These are phyloP conservation scores for Trogon melanurus DNA, from an alignment of 2,113 vertebrate genomes.

Conservation along the genomic window DNA sequence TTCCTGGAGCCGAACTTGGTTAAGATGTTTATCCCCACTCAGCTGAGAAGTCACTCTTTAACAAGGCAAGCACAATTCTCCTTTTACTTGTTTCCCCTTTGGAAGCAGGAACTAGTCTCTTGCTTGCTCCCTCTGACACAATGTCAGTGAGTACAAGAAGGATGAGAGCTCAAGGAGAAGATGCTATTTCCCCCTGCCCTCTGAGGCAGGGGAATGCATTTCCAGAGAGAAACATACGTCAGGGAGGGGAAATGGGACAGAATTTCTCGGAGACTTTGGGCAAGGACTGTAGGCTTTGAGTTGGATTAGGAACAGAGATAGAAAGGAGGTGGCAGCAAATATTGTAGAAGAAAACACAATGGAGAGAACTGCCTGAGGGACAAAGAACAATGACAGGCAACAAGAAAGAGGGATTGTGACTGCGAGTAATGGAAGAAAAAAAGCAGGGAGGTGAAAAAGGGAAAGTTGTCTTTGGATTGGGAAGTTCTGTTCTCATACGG, in stretches of 20 bases:
- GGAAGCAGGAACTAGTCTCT: neutral
- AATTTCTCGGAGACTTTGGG: neutral
- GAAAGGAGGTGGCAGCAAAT: neutral
- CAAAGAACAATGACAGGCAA: neutral
- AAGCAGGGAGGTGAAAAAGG: neutral
- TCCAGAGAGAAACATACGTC: neutral
- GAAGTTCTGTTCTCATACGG: neutral
- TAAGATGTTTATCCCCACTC: neutral
- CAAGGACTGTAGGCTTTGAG: neutral
- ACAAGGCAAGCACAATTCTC: neutral
- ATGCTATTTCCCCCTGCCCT: rapidly evolving
- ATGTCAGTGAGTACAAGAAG: rapidly evolving
- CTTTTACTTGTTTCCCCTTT: neutral
- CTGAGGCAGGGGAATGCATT: neutral
- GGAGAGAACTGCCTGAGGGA: neutral
- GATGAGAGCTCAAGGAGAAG: neutral
- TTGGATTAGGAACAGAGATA: neutral
- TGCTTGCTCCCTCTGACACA: neutral
- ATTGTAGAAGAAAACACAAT: neutral
- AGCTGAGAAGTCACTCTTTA: neutral
- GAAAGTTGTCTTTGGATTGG: neutral
- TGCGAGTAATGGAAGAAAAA: neutral
- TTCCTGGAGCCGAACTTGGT: neutral
- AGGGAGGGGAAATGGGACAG: neutral
- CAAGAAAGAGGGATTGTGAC: neutral